Percentiles rank a stretch among this genome's conserved stretches.
Evolutionary conservation across 2,888 invertebrate species (phyloP).

Genomic region (Nephrocerus scutellatus): DNA sequence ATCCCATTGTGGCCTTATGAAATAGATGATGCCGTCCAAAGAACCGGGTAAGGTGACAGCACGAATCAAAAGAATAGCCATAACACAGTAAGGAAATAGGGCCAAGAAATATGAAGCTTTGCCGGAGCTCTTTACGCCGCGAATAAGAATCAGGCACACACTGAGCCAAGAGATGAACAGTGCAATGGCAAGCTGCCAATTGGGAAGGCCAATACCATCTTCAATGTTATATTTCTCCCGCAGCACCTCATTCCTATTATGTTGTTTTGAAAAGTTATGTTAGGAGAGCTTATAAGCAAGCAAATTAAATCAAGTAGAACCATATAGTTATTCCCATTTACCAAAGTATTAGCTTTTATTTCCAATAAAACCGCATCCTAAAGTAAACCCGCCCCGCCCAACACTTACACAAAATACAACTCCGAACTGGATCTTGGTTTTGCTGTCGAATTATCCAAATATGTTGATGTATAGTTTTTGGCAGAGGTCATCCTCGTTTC

Average conservation of each 20-base stretch:
- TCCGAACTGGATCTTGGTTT: conserved; percentile 49
- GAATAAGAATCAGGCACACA: conserved; percentile 51
- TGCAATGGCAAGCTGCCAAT: conserved; percentile 51
- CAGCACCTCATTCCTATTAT: conserved; percentile 50
- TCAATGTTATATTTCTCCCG: conserved; percentile 49
- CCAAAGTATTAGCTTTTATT: not conserved
- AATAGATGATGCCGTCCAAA: conserved; percentile 55
- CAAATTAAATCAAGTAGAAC: not conserved
- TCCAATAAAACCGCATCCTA: conserved; percentile 1
- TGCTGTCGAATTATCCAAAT: conserved; percentile 18
- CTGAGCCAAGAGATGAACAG: conserved; percentile 51
- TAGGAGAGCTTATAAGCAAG: not conserved
- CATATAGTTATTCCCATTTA: not conserved
- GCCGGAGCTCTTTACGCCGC: conserved; percentile 59
- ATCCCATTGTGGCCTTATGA: conserved; percentile 59
- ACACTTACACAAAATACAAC: conserved; percentile 51
- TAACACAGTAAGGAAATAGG: conserved; percentile 62
- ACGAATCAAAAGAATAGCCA: conserved; percentile 57
- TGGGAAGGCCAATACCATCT: conserved; percentile 53
- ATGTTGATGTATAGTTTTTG: no score
- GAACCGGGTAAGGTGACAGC: conserved; percentile 58
- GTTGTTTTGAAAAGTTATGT: not conserved
- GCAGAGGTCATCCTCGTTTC: no score
- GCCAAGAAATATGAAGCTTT: conserved; percentile 70
- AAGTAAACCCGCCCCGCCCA: not conserved